A percentile compares a stretch with the other conserved stretches of the same genome.
phyloP scores from a whole-genome alignment of 2,797 vertebrate species.

The Betta splendens region DNA sequence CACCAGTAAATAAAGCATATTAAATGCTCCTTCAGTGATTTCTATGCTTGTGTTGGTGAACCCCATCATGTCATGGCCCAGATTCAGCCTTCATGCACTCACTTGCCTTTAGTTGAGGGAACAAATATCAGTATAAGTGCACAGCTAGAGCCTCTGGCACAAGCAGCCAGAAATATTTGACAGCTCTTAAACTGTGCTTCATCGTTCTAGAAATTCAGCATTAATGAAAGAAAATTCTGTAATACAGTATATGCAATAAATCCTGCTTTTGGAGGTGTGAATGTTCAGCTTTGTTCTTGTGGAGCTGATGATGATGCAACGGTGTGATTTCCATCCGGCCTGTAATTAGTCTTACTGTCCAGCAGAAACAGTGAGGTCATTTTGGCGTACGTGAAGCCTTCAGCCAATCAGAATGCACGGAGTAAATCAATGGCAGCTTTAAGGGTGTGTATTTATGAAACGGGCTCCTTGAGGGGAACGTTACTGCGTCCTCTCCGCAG shows the following conservation, averaged over 20 bases:
- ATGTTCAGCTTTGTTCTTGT: no score
- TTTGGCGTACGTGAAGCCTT: slow-evolving; percentile 6
- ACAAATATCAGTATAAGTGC: background rate
- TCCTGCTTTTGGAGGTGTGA: no score
- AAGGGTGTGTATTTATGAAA: slow-evolving; percentile 1
- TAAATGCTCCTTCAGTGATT: no score
- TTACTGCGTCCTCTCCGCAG: background rate
- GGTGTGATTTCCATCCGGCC: no score
- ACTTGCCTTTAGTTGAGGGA: background rate
- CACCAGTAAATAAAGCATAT: no score
- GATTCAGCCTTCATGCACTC: background rate
- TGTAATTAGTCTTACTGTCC: no score
- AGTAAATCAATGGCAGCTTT: background rate
- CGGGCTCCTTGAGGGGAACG: background rate
- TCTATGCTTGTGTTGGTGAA: background rate
- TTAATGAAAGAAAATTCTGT: background rate
- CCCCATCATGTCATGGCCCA: background rate
- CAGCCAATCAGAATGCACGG: slow-evolving; percentile 6
- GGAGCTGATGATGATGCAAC: no score
- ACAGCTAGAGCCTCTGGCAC: slow-evolving; percentile 1
- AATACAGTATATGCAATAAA: no score
- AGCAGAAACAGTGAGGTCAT: no score
- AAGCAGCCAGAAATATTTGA: background rate
- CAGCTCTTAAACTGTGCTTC: background rate
- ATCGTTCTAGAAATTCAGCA: background rate